Evolutionary conservation across 2,113 vertebrate genomes (phyloP).

Genomic region (Psilopogon haemacephalus): DNA sequence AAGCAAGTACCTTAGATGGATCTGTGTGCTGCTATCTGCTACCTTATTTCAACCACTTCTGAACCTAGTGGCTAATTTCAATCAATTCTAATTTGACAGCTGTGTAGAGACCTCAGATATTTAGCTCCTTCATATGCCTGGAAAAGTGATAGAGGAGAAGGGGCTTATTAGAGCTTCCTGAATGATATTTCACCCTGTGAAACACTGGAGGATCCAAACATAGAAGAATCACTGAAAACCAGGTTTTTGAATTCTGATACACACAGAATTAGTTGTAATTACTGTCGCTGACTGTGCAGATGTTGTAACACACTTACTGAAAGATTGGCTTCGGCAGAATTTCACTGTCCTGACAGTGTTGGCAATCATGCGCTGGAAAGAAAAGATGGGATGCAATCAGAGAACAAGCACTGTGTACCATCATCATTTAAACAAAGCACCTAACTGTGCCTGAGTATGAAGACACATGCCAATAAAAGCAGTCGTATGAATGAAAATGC

Average conservation of each 20-base stretch:
- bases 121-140: background rate
- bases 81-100: background rate
- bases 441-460: slow-evolving; percentile 38
- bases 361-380: slow-evolving; percentile 93
- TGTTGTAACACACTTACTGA: slow-evolving; percentile 86
- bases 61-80: background rate
- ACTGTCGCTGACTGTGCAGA: slow-evolving; percentile 9
- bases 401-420: slow-evolving; percentile 50
- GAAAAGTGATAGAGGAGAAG: background rate
- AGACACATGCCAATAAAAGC: slow-evolving; percentile 49
- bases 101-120: background rate
- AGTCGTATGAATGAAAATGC: slow-evolving; percentile 54
- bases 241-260: background rate
- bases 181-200: background rate
- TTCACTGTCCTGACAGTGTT: slow-evolving; percentile 91
- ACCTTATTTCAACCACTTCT: background rate
- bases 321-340: slow-evolving; percentile 91
- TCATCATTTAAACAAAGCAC: slow-evolving; percentile 51
- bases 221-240: background rate
- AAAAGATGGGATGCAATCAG: slow-evolving; percentile 63
- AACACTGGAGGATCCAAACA: background rate
- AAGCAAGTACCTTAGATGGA: background rate
- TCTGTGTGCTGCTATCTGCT: background rate
- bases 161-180: background rate
- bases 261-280: slow-evolving; percentile 20